Base-by-base conservation (phyloP, 2,888 invertebrate genomes). In the Pantelozetes paolii region DNA sequence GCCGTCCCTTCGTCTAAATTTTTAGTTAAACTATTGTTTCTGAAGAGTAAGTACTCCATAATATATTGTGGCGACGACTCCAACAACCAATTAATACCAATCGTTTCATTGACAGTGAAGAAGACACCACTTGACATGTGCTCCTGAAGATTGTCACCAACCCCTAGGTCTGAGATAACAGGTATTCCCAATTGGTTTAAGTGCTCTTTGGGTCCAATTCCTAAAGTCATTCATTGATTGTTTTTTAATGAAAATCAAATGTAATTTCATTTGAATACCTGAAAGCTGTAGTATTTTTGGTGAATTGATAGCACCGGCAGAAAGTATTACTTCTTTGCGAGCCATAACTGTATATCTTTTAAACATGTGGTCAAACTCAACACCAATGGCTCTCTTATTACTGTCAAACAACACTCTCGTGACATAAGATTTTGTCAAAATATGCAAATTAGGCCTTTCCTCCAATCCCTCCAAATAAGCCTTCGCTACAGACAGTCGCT, bases 401-500 rank as follows among this genome's bases (percentile, higher is more conserved):
- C 86, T 13, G 8, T 32, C 32, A 13, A 64, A 36, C 9, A 64
- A 18, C 32, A 91, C 86, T 81, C 88, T 87, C 0, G 90, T 90
- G 0, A 89, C 92, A 76, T 91, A 90, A 0, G 92, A 86, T 79
- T 90, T 86, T 87, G 92, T 90, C 0, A 92, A 89, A 15, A 94
- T 87, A 80, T 94, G 91, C 0, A 94, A 84, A 81, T 94, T 94
- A n/a, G 86, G 85, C 1, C 94, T 85, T 1, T 90, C 84, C 72
- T 91, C 86, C 0, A 90, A 89, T 0, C 94, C 90, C 74, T 93
- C 84, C 1, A 94, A 82, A 79, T 93, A 94, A 0, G 93, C 93
- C 83, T 94, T 93, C 0, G 91, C 89, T 0, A 92, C 91, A 8
- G 92, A 92, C 80, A 94, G 94, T 0, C 94, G 86, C 45, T 91